Evolutionary conservation across 2,797 vertebrate genomes (phyloP).

Genomic region (Malacoraja senta): DNA sequence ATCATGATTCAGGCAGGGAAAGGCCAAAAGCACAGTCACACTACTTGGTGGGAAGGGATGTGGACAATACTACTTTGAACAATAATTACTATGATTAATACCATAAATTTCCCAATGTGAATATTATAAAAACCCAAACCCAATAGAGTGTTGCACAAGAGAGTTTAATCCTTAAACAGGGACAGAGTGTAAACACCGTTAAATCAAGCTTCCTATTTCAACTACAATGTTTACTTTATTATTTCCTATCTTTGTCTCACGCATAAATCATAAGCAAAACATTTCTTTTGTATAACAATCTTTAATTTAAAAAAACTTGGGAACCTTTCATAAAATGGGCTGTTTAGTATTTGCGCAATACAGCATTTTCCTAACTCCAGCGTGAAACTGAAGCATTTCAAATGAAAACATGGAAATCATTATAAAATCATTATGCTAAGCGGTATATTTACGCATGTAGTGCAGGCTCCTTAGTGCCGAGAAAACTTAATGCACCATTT

Average conservation of each 20-base stretch:
- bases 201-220: slow-evolving; percentile 43
- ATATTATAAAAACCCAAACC: not conserved
- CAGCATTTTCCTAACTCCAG: not conserved
- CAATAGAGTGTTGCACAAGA: slow-evolving; percentile 13
- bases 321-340: not conserved
- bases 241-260: slow-evolving; percentile 50
- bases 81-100: not conserved
- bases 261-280: slow-evolving; percentile 43
- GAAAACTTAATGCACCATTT: too few species aligned
- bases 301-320: not conserved
- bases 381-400: not conserved
- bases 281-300: not conserved
- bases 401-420: not conserved
- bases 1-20: not conserved
- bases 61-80: not conserved
- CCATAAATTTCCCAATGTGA: not conserved
- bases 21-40: not conserved
- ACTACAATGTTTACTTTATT: slow-evolving; percentile 46
- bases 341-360: not conserved
- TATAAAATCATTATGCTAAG: not conserved
- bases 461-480: not conserved
- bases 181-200: slow-evolving; percentile 48
- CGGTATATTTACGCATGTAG: not conserved
- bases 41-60: not conserved
- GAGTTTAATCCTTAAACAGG: not conserved